These are phyloP conservation scores for Chloroclysta siterata DNA, from an alignment of 2,888 invertebrate species.

Conservation along the genomic window DNA sequence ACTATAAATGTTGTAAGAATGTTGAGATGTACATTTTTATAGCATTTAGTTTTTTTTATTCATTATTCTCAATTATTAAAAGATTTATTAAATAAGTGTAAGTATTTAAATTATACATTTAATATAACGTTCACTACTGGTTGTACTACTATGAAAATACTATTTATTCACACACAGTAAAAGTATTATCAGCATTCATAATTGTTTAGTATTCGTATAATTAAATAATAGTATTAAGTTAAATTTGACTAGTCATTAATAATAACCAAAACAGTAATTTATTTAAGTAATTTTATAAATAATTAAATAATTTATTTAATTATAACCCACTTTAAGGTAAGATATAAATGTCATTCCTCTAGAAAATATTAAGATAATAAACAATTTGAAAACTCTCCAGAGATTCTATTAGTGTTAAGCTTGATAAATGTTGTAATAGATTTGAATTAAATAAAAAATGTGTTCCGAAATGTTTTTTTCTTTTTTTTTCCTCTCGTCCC, in stretches of 20 bases:
- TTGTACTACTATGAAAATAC: constrained; percentile 5
- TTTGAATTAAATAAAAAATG: constrained; percentile 68
- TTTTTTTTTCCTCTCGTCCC: too few species aligned
- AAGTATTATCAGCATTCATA: not conserved
- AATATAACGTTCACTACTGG: constrained; percentile 5
- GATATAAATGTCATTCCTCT: constrained; percentile 34
- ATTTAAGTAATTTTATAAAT: constrained; percentile 9
- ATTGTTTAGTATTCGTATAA: not conserved
- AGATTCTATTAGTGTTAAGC: constrained; percentile 34
- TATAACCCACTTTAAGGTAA: constrained; percentile 31
- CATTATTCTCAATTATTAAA: too few species aligned
- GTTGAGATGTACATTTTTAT: too few species aligned
- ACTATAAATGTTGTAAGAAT: too few species aligned
- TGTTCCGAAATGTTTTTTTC: constrained; percentile 50
- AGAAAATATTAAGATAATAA: constrained; percentile 18
- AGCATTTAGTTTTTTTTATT: too few species aligned
- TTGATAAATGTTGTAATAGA: constrained; percentile 62
- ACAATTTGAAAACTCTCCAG: constrained; percentile 20
- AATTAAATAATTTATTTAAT: too few species aligned
- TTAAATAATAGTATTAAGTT: constrained; percentile 7
- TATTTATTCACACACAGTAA: not conserved
- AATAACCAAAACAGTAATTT: constrained; percentile 30
- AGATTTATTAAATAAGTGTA: not conserved
- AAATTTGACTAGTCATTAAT: constrained; percentile 38
- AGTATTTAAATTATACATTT: not conserved